A percentile compares a stretch with the other conserved stretches of the same genome.
Evolutionary conservation across 2,113 vertebrate genomes (phyloP).

Genomic region (Daubentonia madagascariensis): DNA sequence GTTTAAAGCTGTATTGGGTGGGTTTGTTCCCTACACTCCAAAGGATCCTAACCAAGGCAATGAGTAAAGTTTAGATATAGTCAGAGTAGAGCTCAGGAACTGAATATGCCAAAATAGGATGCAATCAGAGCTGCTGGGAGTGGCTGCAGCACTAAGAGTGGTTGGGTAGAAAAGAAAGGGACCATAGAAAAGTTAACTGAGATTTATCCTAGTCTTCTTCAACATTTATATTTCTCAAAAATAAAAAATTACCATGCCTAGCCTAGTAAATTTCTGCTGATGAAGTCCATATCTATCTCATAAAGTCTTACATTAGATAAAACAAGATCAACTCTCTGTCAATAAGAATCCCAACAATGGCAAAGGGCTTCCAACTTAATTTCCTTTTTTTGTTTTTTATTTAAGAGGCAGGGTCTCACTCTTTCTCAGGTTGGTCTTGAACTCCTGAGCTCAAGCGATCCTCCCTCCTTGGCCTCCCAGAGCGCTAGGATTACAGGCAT

Average conservation of each 20-base stretch:
- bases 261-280: not conserved
- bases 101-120: not conserved
- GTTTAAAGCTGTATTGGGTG: conserved; percentile 6
- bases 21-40: not conserved
- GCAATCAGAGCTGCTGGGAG: not conserved
- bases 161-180: not conserved
- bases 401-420: no score
- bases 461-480: no score
- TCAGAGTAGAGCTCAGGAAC: not conserved
- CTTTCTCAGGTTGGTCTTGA: no score
- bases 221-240: conserved; percentile 49
- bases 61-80: not conserved
- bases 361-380: not conserved
- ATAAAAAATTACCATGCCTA: not conserved
- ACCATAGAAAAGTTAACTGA: not conserved
- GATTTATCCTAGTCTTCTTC: conserved; percentile 30
- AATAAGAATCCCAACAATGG: conserved; percentile 5
- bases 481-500: no score
- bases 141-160: not conserved
- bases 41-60: not conserved
- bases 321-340: conserved; percentile 15
- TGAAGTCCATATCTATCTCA: not conserved
- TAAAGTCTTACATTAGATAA: not conserved
- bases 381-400: no score
- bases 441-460: no score